These are phyloP conservation scores for Recurvirostra avosetta DNA, from an alignment of 2,113 vertebrate species.

Conservation along the genomic window DNA sequence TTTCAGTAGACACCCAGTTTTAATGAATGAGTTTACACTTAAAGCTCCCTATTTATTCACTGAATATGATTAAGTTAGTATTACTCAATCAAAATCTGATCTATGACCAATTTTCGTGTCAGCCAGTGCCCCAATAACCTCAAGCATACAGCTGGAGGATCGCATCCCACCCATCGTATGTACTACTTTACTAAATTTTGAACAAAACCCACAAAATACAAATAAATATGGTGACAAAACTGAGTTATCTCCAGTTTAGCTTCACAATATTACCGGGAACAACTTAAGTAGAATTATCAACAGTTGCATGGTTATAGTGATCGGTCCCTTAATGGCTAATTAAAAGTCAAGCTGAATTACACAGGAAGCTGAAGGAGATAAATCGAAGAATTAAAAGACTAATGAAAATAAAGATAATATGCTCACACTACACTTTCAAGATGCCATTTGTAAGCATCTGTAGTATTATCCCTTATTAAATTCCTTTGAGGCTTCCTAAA, in stretches of 20 bases:
- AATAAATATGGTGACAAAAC: background rate
- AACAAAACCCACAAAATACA: background rate
- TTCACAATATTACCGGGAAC: background rate
- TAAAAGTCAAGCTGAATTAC: conserved; percentile 23
- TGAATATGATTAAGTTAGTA: background rate
- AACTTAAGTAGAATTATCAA: background rate
- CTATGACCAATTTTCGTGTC: background rate
- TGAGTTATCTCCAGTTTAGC: background rate
- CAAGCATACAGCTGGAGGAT: background rate
- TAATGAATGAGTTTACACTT: background rate
- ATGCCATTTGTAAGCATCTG: background rate
- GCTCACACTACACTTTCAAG: background rate
- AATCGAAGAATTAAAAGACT: background rate
- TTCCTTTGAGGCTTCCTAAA: background rate
- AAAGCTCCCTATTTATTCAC: background rate
- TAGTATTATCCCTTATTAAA: background rate
- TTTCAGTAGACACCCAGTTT: background rate
- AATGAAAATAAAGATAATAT: conserved; percentile 31
- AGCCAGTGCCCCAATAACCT: background rate
- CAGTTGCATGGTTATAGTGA: background rate
- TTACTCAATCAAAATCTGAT: background rate
- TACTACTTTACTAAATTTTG: background rate
- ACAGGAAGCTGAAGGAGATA: background rate
- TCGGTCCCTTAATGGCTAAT: background rate
- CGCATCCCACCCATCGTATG: background rate